Percentiles rank a stretch among this genome's conserved stretches.
phyloP scores from a whole-genome alignment of 1,140 invertebrate genomes.

The Cydia strobilella region DNA sequence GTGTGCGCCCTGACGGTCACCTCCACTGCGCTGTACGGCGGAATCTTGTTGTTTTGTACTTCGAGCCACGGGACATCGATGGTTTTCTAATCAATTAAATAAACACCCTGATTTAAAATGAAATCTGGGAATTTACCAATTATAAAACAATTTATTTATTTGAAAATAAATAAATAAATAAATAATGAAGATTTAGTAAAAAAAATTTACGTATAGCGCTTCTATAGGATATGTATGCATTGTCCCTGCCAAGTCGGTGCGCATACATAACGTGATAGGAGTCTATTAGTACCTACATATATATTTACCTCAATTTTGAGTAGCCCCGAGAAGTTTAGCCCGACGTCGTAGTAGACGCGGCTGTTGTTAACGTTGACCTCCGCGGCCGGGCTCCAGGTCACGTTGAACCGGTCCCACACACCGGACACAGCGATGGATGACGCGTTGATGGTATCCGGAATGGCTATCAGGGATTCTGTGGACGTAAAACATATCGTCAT shows the following conservation, averaged over 20 bases:
- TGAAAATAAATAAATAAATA: too few species aligned
- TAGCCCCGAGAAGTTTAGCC: conserved; percentile 80
- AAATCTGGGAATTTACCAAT: neutral
- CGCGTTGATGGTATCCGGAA: conserved; percentile 84
- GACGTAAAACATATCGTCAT: conserved; percentile 34
- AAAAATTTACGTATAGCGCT: too few species aligned
- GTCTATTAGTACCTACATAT: too few species aligned
- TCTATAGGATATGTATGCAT: too few species aligned
- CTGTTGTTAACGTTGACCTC: conserved; percentile 91
- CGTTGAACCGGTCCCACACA: conserved; percentile 87
- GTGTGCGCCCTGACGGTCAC: conserved; percentile 90
- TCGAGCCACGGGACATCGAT: conserved; percentile 73
- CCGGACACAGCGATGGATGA: conserved; percentile 85
- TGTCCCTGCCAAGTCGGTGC: too few species aligned
- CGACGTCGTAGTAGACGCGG: conserved; percentile 91
- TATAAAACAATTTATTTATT: too few species aligned
- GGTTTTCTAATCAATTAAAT: conserved; percentile 61
- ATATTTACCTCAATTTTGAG: conserved; percentile 69
- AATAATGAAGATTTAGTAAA: neutral
- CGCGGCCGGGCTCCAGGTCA: conserved; percentile 88
- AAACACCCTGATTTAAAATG: neutral
- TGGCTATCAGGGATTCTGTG: conserved; percentile 82
- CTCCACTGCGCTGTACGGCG: conserved; percentile 85
- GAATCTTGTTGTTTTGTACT: conserved; percentile 74
- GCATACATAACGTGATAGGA: too few species aligned